These are phyloP conservation scores for Xiphorhynchus elegans DNA, from an alignment of 2,113 vertebrate species.

Conservation along the genomic window DNA sequence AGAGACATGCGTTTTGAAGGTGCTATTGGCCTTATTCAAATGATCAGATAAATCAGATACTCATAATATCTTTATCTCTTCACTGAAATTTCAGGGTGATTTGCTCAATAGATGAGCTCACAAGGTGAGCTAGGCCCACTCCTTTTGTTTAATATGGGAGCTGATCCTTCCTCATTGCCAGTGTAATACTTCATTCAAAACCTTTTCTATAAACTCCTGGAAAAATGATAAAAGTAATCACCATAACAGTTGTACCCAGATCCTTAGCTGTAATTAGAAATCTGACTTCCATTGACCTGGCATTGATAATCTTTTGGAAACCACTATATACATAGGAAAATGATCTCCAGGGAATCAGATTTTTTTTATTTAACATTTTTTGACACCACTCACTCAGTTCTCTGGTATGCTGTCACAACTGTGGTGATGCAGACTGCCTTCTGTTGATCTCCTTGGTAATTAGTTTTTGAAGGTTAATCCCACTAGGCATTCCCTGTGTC, in stretches of 20 bases:
- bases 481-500: conserved; percentile 42
- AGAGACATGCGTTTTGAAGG: background rate
- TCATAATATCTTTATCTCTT: background rate
- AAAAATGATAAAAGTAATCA: background rate
- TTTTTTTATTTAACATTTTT: background rate
- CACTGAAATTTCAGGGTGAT: background rate
- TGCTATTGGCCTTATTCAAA: background rate
- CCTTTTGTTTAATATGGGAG: background rate
- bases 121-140: background rate
- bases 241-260: background rate
- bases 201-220: background rate
- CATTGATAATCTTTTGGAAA: background rate
- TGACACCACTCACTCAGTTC: background rate
- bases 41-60: background rate
- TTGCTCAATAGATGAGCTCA: background rate
- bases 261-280: background rate
- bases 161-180: background rate
- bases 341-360: background rate
- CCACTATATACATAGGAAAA: background rate
- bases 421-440: background rate
- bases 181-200: background rate
- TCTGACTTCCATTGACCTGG: background rate
- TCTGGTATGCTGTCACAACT: background rate
- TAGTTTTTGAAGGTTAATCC: conserved; percentile 69
- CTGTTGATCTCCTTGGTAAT: conserved; percentile 61